Percentiles rank a stretch among this genome's conserved stretches.
These are phyloP conservation scores for Ploceus nigricollis DNA, from an alignment of 2,113 vertebrate species.

Conservation along the genomic window DNA sequence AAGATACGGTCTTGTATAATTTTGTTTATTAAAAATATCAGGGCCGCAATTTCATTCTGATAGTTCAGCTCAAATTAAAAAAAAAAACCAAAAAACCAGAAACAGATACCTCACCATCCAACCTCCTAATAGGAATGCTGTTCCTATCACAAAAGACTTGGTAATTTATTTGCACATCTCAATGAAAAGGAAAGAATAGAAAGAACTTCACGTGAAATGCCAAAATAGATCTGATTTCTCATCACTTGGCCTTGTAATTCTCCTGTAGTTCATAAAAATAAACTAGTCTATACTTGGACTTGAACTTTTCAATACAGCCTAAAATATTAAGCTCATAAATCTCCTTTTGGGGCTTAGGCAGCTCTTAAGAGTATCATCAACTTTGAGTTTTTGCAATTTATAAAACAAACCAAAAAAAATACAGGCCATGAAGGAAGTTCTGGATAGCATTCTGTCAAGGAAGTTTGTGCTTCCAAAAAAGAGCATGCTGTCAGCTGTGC, in stretches of 20 bases:
- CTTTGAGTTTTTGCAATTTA: background rate
- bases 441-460: background rate
- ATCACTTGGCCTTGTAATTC: background rate
- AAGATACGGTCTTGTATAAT: background rate
- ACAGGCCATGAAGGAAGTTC: background rate
- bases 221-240: constrained; percentile 10
- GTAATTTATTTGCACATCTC: background rate
- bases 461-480: background rate
- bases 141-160: background rate
- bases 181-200: background rate
- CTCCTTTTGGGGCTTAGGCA: background rate
- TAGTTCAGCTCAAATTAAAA: background rate
- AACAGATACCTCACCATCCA: background rate
- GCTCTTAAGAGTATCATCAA: background rate
- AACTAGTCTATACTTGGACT: constrained; percentile 28
- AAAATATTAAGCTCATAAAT: background rate
- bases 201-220: background rate
- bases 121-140: background rate
- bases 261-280: constrained; percentile 21
- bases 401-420: background rate
- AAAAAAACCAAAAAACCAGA: background rate
- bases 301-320: background rate
- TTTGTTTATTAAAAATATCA: constrained; percentile 14
- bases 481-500: background rate
- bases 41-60: background rate